These are phyloP conservation scores for Microtus richardsoni DNA, from an alignment of 2,113 vertebrate species.

Conservation along the genomic window DNA sequence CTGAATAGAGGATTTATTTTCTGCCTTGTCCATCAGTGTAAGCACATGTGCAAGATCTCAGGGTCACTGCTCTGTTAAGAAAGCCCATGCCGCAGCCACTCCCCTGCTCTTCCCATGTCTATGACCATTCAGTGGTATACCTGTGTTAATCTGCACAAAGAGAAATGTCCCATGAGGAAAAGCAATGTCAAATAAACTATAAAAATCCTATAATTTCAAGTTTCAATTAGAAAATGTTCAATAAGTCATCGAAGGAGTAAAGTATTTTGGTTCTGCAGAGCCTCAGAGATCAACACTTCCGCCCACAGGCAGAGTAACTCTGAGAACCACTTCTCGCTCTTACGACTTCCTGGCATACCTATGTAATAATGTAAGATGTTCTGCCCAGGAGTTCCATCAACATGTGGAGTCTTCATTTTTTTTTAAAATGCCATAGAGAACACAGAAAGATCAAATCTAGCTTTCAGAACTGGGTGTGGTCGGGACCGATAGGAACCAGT, in stretches of 20 bases:
- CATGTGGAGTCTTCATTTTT: background rate
- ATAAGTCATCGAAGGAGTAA: background rate
- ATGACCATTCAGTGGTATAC: background rate
- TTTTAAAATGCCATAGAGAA: background rate
- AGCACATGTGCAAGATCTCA: background rate
- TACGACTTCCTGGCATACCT: background rate
- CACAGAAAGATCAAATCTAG: background rate
- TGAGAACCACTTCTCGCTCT: background rate
- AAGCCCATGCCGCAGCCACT: background rate
- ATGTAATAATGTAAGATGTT: background rate
- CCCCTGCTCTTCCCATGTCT: background rate
- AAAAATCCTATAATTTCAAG: background rate
- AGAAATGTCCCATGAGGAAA: background rate
- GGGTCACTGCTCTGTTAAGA: background rate
- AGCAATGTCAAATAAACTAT: background rate
- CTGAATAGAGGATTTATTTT: background rate
- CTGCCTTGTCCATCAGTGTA: background rate
- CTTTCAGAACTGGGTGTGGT: background rate
- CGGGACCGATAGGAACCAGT: background rate
- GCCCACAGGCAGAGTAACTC: background rate
- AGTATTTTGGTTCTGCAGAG: background rate
- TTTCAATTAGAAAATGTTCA: background rate
- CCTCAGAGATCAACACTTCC: background rate
- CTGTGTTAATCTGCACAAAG: background rate
- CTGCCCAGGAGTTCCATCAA: background rate